Base-by-base conservation (phyloP, 2,113 vertebrate genomes). In the Antechinus flavipes region DNA sequence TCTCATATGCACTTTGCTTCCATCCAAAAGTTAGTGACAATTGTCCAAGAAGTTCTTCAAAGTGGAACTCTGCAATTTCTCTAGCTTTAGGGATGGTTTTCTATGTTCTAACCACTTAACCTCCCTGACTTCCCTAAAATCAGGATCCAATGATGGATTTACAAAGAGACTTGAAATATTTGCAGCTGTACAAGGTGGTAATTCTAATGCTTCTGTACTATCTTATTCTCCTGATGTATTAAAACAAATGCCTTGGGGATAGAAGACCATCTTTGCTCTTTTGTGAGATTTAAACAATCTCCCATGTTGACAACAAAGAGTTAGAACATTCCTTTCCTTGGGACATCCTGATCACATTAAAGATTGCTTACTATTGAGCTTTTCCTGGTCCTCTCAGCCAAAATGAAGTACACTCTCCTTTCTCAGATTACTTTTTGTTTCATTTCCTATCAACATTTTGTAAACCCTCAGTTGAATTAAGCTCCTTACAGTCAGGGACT, bases 101-200 rank as follows among this genome's bases (percentile, higher is more conserved):
- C n/a, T 84, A 42, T 42, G n/a, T 84, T 84, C 68, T 84, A 42
- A 14, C n/a, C 23, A 27, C 96, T 84, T 97, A 97, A 95, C 95
- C 96, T 96, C 96, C 97, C 50, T 96, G 68, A 96, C 96, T 91
- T 97, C 49, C 11, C 25, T 54, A 76, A 95, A 94, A 94, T 68
- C 96, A 93, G 56, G 96, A 96, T 97, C 96, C 94, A 24, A 0
- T 92, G 22, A 96, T 58, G 94, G 96, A 96, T 97, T 96, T 98
- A 94, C n/a, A 97, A 91, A 94, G 14, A 91, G 91, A 42, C 89
- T 95, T 89, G 90, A 93, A 91, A 54, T 96, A 94, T 42, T 92
- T 90, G 16, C 9, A 92, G 10, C 22, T 94, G 54, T 92, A 55
- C 54, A 95, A 5, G 76, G 53, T n/a, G 27, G 91, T 11, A 4